phyloP scores from a whole-genome alignment of 2,888 invertebrate genomes.

The Pterobdella sp. region DNA sequence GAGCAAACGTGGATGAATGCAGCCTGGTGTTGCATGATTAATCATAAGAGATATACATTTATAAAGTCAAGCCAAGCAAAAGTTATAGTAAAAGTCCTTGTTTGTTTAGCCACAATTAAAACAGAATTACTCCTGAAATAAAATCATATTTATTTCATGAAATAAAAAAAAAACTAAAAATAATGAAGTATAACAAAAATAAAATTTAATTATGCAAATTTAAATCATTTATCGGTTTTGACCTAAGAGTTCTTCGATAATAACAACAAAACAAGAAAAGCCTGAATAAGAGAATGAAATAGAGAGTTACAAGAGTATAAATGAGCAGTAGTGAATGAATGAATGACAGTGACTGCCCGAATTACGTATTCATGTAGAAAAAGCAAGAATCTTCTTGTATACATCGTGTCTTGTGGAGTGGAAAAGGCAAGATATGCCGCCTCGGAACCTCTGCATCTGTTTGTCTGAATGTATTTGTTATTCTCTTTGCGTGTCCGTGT shows the following conservation, averaged over 20 bases:
- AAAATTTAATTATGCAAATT: too few species aligned
- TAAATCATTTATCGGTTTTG: too few species aligned
- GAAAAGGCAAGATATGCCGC: constrained; percentile 15
- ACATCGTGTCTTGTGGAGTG: constrained; percentile 8
- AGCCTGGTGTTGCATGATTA: neutral
- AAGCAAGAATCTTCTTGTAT: constrained; percentile 14
- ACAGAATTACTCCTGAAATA: too few species aligned
- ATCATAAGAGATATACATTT: neutral
- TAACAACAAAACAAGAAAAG: neutral
- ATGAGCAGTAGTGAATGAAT: constrained; percentile 1
- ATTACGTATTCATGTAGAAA: constrained; percentile 21
- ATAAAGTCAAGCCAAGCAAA: neutral
- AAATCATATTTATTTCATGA: too few species aligned
- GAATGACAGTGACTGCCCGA: neutral
- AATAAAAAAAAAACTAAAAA: too few species aligned
- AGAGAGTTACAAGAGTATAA: neutral
- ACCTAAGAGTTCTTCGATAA: neutral
- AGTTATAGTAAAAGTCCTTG: too few species aligned
- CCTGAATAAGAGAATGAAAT: neutral
- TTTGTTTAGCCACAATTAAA: too few species aligned
- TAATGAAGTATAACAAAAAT: too few species aligned
- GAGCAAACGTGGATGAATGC: neutral
- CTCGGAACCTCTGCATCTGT: constrained; percentile 1
- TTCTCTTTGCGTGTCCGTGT: neutral
- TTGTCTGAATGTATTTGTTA: neutral